Evolutionary conservation across 2,888 invertebrate genomes (phyloP).

Genomic region (Thalpophila matura): DNA sequence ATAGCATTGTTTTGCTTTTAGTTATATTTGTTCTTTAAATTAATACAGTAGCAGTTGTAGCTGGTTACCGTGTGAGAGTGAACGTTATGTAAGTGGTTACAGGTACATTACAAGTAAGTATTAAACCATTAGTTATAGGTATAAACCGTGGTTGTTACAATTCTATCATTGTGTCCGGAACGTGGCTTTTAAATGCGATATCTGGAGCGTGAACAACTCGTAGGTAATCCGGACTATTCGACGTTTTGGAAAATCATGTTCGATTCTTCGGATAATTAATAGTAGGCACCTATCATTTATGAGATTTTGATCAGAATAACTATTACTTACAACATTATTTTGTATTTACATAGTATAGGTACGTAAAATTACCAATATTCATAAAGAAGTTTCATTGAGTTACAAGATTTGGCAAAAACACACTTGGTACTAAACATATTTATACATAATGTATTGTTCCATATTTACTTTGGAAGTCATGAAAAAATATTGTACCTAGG

Average conservation of each 20-base stretch:
- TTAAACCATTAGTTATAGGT: slow-evolving; percentile 63
- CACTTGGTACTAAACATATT: not conserved
- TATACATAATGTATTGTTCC: not conserved
- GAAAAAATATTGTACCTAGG: not conserved
- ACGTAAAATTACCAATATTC: not conserved
- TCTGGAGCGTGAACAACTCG: slow-evolving; percentile 70
- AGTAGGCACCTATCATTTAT: not conserved
- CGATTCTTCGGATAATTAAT: slow-evolving; percentile 9
- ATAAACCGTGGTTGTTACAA: slow-evolving; percentile 62
- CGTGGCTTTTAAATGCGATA: slow-evolving; percentile 63
- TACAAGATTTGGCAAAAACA: not conserved
- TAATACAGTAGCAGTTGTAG: slow-evolving; percentile 23
- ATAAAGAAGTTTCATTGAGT: not conserved
- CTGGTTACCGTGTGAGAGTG: slow-evolving; percentile 38
- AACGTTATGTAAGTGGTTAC: slow-evolving; percentile 54
- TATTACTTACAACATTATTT: not conserved
- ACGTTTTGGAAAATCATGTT: slow-evolving; percentile 49
- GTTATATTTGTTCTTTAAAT: slow-evolving; percentile 33
- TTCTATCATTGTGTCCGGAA: slow-evolving; percentile 62
- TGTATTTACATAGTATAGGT: not conserved
- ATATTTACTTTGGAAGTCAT: not conserved
- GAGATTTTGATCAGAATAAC: not conserved
- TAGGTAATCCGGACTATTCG: slow-evolving; percentile 56
- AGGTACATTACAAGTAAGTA: slow-evolving; percentile 53
- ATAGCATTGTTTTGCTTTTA: slow-evolving; percentile 31